A percentile compares a stretch with the other conserved stretches of the same genome.
These are phyloP conservation scores for Oreonectes daqikongensis DNA, from an alignment of 2,797 vertebrate genomes.

Conservation along the genomic window DNA sequence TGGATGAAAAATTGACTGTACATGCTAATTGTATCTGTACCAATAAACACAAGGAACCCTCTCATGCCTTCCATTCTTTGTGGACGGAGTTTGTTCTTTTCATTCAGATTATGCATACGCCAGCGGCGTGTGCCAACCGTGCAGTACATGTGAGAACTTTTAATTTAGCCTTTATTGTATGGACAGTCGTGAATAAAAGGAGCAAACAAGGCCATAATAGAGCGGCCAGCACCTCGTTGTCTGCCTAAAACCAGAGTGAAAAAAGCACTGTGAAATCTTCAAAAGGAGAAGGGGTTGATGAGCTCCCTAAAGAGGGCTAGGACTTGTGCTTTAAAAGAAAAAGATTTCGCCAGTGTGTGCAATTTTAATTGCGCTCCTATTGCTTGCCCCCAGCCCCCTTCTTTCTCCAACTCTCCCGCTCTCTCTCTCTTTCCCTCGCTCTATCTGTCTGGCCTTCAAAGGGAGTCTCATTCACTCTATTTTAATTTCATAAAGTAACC, in stretches of 20 bases:
- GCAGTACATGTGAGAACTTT: conserved; percentile 37
- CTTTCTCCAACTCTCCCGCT: conserved; percentile 67
- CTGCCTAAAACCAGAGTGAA: conserved; percentile 68
- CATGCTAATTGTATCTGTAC: not conserved
- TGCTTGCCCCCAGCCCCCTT: conserved; percentile 69
- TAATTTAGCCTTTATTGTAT: conserved; percentile 43
- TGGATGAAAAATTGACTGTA: too few relatives aligned
- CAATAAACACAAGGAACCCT: not conserved
- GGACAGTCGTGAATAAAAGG: conserved; percentile 43
- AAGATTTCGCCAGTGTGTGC: conserved; percentile 78
- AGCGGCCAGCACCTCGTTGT: conserved; percentile 64
- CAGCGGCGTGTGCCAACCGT: conserved; percentile 29
- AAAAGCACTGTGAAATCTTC: conserved; percentile 70
- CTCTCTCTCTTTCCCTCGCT: conserved; percentile 63
- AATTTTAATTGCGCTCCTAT: conserved; percentile 83
- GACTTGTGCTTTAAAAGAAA: conserved; percentile 76
- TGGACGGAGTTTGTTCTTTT: conserved; percentile 36
- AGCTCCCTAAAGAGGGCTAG: conserved; percentile 75
- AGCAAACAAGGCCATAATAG: conserved; percentile 59
- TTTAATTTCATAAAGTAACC: conserved; percentile 80
- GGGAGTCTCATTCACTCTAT: conserved; percentile 79
- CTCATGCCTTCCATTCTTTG: conserved; percentile 11
- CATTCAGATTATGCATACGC: conserved; percentile 9
- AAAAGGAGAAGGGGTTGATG: conserved; percentile 73
- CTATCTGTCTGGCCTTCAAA: conserved; percentile 82